Evolutionary conservation across 2,888 invertebrate species (phyloP).

Genomic region (Dromius quadrimaculatus): DNA sequence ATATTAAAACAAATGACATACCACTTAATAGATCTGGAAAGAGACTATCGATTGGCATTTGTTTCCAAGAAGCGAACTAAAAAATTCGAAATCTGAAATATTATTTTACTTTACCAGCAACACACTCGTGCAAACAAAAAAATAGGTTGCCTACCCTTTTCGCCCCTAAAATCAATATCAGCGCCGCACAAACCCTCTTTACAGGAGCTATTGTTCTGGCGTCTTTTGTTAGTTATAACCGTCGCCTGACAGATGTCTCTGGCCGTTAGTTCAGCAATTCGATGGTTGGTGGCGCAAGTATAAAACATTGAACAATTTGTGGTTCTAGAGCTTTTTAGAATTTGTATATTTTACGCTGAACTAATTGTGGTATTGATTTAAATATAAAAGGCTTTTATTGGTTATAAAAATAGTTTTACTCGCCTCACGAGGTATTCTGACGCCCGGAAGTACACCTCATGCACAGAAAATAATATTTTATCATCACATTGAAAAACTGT

Average conservation of each 20-base stretch:
- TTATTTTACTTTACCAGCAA: not conserved
- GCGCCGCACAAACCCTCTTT: constrained; percentile 10
- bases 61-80: too few relatives aligned
- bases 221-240: constrained; percentile 51
- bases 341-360: constrained; percentile 9
- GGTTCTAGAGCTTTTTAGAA: not conserved
- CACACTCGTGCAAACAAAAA: not conserved
- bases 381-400: constrained; percentile 10
- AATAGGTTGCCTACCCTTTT: not conserved
- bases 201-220: constrained; percentile 41
- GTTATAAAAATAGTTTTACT: constrained; percentile 1
- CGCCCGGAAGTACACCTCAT: not conserved
- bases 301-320: not conserved
- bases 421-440: not conserved
- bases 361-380: constrained; percentile 24
- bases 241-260: constrained; percentile 51
- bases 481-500: too few relatives aligned
- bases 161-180: constrained; percentile 42
- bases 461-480: not conserved
- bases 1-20: too few relatives aligned
- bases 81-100: not conserved
- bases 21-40: too few relatives aligned
- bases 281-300: constrained; percentile 26
- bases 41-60: too few relatives aligned
- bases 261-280: constrained; percentile 17